Percentiles rank a stretch among this genome's conserved stretches.
phyloP scores from a whole-genome alignment of 2,113 vertebrate genomes.

The Oreochromis spilurus region DNA sequence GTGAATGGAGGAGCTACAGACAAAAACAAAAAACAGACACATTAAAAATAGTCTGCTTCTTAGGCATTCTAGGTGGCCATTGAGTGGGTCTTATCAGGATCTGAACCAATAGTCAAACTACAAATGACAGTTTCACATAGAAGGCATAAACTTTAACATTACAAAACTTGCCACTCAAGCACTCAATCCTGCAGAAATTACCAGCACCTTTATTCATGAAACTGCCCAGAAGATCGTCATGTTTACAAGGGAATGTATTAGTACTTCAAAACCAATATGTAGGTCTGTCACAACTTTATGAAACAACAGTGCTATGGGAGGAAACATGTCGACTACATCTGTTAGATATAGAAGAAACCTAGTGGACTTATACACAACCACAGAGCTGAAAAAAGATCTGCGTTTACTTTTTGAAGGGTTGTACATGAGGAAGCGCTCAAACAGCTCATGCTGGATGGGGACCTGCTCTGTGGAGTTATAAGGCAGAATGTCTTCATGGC shows the following conservation, averaged over 20 bases:
- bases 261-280: not conserved
- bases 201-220: not conserved
- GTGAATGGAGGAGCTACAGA: slow-evolving; percentile 83
- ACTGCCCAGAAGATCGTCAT: not conserved
- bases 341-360: not conserved
- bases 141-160: not conserved
- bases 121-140: not conserved
- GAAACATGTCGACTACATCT: not conserved
- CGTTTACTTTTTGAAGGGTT: slow-evolving; percentile 89
- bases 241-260: not conserved
- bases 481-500: slow-evolving; percentile 96
- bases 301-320: not conserved
- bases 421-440: slow-evolving; percentile 92
- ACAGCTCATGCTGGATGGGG: slow-evolving; percentile 96
- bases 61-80: not conserved
- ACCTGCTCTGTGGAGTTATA: slow-evolving; percentile 91
- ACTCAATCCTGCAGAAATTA: not conserved
- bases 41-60: not conserved
- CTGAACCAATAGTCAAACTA: not conserved
- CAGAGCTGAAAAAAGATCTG: not conserved
- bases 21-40: not conserved
- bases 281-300: not conserved
- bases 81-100: not conserved
- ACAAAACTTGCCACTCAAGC: not conserved
- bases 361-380: not conserved